Evolutionary conservation across 2,113 vertebrate species (phyloP).

Genomic region (Pseudorasbora parva): DNA sequence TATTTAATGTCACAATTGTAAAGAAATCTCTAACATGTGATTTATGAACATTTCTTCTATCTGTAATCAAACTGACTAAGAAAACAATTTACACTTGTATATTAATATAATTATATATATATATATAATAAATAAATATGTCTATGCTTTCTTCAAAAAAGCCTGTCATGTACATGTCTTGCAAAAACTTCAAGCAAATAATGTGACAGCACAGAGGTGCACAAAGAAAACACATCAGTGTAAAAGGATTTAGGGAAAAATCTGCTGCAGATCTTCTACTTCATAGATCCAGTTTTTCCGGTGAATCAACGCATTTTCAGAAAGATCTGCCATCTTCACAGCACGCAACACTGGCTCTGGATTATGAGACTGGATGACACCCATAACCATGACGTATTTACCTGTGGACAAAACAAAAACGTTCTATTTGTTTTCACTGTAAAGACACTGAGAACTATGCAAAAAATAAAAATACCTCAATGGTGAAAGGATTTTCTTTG

Average conservation of each 20-base stretch:
- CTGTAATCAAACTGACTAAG: neutral
- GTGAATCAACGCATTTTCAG: conserved; percentile 78
- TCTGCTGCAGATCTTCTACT: conserved; percentile 89
- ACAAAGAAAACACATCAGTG: neutral
- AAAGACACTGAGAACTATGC: neutral
- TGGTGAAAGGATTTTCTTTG: too few species aligned
- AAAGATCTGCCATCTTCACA: conserved; percentile 92
- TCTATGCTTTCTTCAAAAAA: neutral
- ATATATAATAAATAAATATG: neutral
- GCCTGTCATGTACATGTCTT: neutral
- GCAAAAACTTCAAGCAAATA: neutral
- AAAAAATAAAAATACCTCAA: neutral
- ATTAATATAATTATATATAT: neutral
- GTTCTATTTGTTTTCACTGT: too few species aligned
- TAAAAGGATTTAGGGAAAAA: conserved; percentile 67
- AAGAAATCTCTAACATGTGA: neutral
- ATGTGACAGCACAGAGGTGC: neutral
- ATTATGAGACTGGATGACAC: conserved; percentile 77
- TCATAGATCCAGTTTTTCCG: conserved; percentile 87
- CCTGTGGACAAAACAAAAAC: conserved; percentile 70
- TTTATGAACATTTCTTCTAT: neutral
- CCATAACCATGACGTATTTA: conserved; percentile 97
- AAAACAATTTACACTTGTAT: neutral
- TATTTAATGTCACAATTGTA: neutral
- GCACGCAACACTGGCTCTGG: conserved; percentile 88